Evolutionary conservation across 2,797 vertebrate species (phyloP).

Genomic region (Parauchenoglanis punctatus): DNA sequence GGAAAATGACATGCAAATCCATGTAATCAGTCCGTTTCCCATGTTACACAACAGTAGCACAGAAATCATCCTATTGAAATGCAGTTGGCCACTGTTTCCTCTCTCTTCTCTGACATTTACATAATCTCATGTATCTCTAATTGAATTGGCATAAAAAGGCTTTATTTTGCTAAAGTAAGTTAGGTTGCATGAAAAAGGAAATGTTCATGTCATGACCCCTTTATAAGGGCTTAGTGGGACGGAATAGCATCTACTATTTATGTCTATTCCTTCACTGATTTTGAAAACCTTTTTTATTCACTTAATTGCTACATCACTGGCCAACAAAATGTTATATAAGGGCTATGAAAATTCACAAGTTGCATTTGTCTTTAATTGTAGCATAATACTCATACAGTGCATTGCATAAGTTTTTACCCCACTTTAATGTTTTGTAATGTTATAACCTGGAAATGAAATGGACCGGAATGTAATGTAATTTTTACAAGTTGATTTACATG

Average conservation of each 20-base stretch:
- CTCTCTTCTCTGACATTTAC: not conserved
- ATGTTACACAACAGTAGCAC: conserved; percentile 10
- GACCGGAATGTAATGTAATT: not conserved
- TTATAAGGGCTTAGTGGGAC: not conserved
- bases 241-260: not conserved
- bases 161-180: not conserved
- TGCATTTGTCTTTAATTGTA: not conserved
- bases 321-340: not conserved
- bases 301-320: not conserved
- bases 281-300: not conserved
- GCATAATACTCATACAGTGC: not conserved
- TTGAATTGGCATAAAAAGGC: not conserved
- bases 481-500: not conserved
- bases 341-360: not conserved
- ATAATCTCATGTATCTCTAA: conserved; percentile 7
- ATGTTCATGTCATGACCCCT: not conserved
- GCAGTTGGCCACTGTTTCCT: not conserved
- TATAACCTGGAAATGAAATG: not conserved
- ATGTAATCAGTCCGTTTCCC: conserved; percentile 21
- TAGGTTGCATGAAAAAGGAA: not conserved
- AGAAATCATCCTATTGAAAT: not conserved
- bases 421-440: not conserved
- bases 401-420: not conserved
- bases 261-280: not conserved
- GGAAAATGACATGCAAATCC: conserved; percentile 29